phyloP scores from a whole-genome alignment of 64 coral and sea anemone genomes.

The Catalaphyllia jardinei region DNA sequence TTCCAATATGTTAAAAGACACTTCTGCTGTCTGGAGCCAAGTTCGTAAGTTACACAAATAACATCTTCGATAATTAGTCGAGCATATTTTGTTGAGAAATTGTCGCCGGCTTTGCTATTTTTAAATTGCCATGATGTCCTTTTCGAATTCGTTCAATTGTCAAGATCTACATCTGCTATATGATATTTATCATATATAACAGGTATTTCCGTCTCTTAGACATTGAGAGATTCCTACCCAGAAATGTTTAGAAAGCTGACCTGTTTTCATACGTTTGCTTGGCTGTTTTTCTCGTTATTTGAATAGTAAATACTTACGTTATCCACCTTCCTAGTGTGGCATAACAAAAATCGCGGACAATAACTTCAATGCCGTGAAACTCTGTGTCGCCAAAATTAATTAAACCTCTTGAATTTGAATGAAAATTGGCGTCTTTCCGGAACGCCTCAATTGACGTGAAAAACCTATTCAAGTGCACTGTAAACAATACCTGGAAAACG shows the following conservation, averaged over 20 bases:
- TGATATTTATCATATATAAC: not conserved
- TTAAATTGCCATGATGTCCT: not conserved
- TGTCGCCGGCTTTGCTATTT: not conserved
- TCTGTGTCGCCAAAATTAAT: slow-evolving; percentile 21
- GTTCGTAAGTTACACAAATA: not conserved
- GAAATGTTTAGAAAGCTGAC: not conserved
- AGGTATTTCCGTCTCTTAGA: not conserved
- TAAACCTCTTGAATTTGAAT: slow-evolving; percentile 19
- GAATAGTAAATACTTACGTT: not conserved
- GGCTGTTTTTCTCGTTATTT: not conserved
- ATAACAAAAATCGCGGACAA: slow-evolving; percentile 7
- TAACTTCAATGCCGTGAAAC: not conserved
- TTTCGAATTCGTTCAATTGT: not conserved
- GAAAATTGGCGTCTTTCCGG: slow-evolving; percentile 11
- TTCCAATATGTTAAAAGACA: no score
- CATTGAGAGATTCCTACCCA: not conserved
- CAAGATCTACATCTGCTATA: not conserved
- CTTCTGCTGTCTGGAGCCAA: no score
- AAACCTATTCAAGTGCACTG: not conserved
- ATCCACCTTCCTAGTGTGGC: not conserved
- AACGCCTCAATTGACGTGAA: not conserved
- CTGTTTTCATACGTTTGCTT: not conserved
- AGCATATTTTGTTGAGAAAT: not conserved
- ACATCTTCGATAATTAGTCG: not conserved
- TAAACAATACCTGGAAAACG: not conserved